Evolutionary conservation across 1,140 invertebrate species (phyloP).

Genomic region (Pissodes strobi): DNA sequence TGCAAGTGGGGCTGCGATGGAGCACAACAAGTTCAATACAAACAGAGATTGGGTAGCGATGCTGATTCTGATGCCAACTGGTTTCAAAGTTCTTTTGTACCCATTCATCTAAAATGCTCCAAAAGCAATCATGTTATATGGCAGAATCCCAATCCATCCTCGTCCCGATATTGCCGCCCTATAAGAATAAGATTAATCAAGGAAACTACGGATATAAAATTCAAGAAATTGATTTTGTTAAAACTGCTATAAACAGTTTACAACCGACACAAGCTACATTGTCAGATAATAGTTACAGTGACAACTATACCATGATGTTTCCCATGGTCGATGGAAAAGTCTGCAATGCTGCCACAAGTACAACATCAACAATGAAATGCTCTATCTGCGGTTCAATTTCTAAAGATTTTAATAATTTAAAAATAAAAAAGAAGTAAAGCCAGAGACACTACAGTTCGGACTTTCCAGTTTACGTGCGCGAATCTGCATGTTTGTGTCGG

Average conservation of each 20-base stretch:
- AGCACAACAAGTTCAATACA: no score
- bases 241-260: conserved; percentile 15
- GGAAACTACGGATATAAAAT: conserved; percentile 43
- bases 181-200: conserved; percentile 49
- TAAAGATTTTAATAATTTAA: no score
- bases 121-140: no score
- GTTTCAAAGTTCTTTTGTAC: no score
- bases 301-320: no score
- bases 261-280: neutral
- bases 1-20: no score
- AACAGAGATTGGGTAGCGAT: no score
- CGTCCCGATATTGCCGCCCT: conserved; percentile 47
- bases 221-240: conserved; percentile 41
- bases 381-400: no score
- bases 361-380: no score
- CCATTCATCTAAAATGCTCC: conserved; percentile 44
- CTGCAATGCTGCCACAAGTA: no score
- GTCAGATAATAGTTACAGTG: conserved; percentile 7
- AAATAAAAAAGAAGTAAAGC: conserved; percentile 34
- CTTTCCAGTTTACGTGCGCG: no score
- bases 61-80: no score
- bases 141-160: conserved; percentile 47
- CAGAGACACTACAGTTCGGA: conserved; percentile 39
- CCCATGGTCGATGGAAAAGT: conserved; percentile 55
- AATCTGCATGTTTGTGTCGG: conserved; percentile 53